Evolutionary conservation across 37 sponge, comb jelly and placozoan genomes (phyloP), one percentile per base, ranked within the genome.

Genomic region (Aplysina aerophoba): DNA sequence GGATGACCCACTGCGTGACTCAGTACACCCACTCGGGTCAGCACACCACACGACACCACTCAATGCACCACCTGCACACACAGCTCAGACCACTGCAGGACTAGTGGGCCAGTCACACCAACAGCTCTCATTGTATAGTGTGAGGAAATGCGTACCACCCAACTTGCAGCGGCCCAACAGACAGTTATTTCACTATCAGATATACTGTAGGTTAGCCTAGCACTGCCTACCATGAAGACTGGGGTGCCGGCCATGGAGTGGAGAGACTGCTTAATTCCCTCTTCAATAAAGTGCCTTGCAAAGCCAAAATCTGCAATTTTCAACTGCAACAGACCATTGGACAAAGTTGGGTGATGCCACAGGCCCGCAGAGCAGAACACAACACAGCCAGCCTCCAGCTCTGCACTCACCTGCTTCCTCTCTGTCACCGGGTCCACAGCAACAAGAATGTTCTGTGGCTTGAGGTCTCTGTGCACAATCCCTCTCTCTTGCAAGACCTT

Each of bases 251-350:
- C 97, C 55, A 97, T 87, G 55, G 94, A 94, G 13, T 87, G 84
- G 91, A 97, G 90, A 59, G 33, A 93, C 24, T 82, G 74, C 62
- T 91, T 93, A 44, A 61, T 94, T 15, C 85, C 83, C 38, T 94
- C 89, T 24, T 92, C 90, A 75, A 71, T 92, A 71, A 90, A 97
- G 80, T 86, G 83, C 16, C 97, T 83, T 14, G 97, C 95, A 87
- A 94, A 97, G 4, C 97, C 97, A 92, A 97, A 97, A 65, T 97
- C 97, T 37, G 97, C 97, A 74, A 97, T 74, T 64, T 94, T 92
- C 71, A 96, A 88, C 94, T 96, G 81, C 13, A 72, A n/a, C n/a
- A n/a, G n/a, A n/a, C n/a, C n/a, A 21, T 55, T 56, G 25, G 59
- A 24, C 50, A 74, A 16, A 74, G 15, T 58, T 20, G 59, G 19